A percentile compares a stretch with the other conserved stretches of the same genome.
phyloP scores from a whole-genome alignment of 2,113 vertebrate species.

The Alethe diademata region DNA sequence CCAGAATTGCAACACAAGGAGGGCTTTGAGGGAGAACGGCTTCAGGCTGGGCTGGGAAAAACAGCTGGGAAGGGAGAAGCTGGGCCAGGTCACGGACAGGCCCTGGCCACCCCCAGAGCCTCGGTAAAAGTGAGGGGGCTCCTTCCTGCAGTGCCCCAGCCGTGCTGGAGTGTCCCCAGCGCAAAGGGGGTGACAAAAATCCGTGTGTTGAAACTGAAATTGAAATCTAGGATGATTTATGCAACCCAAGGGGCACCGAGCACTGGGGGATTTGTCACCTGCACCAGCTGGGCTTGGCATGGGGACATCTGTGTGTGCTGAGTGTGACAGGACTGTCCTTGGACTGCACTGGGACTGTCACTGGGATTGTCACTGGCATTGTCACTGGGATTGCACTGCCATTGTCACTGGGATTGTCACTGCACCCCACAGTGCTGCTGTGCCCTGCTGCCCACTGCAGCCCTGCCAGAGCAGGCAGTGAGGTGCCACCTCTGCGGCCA shows the following conservation, averaged over 20 bases:
- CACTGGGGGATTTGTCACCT: neutral
- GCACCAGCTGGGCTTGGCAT: fast-evolving
- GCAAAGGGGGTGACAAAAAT: neutral
- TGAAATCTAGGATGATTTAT: fast-evolving
- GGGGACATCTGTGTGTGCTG: neutral
- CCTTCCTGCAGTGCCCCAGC: neutral
- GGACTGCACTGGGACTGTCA: too few relatives aligned
- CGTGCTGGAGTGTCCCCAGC: neutral
- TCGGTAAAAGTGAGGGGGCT: neutral
- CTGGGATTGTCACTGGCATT: too few relatives aligned
- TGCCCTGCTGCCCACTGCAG: neutral
- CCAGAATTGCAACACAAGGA: neutral
- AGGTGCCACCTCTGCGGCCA: neutral
- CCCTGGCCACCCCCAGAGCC: neutral
- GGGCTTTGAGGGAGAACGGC: neutral
- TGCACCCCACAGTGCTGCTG: fast-evolving
- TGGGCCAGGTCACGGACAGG: neutral
- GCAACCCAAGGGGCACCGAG: neutral
- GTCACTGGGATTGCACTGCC: too few relatives aligned
- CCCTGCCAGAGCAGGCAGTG: fast-evolving
- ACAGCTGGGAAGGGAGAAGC: neutral
- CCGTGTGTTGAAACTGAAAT: fast-evolving
- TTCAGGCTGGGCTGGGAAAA: neutral
- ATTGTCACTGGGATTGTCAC: neutral
- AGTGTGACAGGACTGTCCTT: fast-evolving